Conservation (phyloP, 2,797 vertebrate species). For the Argya squamiceps region DNA sequence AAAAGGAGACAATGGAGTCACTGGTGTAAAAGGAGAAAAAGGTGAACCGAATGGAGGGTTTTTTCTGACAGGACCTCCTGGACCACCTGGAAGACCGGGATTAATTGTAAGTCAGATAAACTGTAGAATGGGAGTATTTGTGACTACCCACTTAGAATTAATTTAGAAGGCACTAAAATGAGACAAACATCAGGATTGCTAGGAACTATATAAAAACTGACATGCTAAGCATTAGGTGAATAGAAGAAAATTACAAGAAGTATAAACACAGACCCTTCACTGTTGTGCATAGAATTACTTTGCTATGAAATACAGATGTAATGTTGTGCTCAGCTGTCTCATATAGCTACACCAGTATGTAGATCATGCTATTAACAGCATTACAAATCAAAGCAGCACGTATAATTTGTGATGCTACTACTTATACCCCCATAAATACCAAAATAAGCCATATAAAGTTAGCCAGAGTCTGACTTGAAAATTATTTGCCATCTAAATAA, state of each 20-base stretch:
- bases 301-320: not conserved
- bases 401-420: not conserved
- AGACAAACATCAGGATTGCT: not conserved
- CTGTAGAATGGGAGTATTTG: not conserved
- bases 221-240: not conserved
- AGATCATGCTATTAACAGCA: not conserved
- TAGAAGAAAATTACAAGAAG: not conserved
- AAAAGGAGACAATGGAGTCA: constrained; percentile 80
- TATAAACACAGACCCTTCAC: not conserved
- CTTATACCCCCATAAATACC: not conserved
- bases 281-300: not conserved
- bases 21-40: constrained; percentile 83
- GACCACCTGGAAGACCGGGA: constrained; percentile 85
- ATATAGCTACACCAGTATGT: not conserved
- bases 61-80: constrained; percentile 79
- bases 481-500: not conserved
- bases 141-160: not conserved
- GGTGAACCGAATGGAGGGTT: constrained; percentile 76
- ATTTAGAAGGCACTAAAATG: not conserved
- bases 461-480: not conserved
- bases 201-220: not conserved
- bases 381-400: not conserved
- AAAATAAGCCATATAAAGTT: not conserved
- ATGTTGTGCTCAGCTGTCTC: not conserved
- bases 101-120: constrained; percentile 78